Evolutionary conservation across 2,797 vertebrate genomes (phyloP), one percentile per base, ranked within the genome.

Genomic region (Takifugu ocellatus): DNA sequence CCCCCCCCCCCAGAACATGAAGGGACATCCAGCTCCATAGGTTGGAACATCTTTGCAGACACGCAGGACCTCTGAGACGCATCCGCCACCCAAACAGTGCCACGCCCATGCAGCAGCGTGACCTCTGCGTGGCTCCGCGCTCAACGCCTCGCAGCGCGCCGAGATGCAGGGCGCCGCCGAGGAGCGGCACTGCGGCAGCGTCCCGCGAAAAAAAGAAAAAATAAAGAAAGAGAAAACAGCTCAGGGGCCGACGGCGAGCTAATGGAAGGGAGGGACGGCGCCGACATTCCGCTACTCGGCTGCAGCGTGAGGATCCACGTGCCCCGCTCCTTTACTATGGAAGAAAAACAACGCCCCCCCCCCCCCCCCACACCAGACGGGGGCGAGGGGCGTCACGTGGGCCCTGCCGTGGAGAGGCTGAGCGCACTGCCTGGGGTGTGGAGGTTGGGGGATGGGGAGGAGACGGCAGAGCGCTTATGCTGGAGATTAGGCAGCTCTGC

Each of bases 271-370:
- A 45, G 50, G 59, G 66, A 72, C 70, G 78, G 71, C 83, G 87
- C 85, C 86, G 86, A 85, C 82, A 85, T 88, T 86, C 84, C 82
- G 81, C 77, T 84, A 84, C 80, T 78, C 53, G 61, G 79, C 72
- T 87, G 84, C 89, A 86, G 89, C 90, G 64, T 91, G 90, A 87
- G 78, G 68, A 76, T 84, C 83, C 90, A 91, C 88, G 88, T 91
- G 90, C 71, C 79, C 80, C 5, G 68, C 81, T 63, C 80, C 73
- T 82, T 83, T 90, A 90, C 89, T 89, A 89, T 74, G 67, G 72
- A 70, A 60, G 71, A 71, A 81, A 72, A 84, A 87, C 82, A 82
- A 84, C 74, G 67, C 78, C 78, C 79, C 75, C 69, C 66, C 58
- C 65, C 61, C n/a, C 21, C 51, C 51, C 60, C 15, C 51, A n/a